Conservation (phyloP, 2,113 vertebrate genomes). For the Myrmecobius fasciatus region DNA sequence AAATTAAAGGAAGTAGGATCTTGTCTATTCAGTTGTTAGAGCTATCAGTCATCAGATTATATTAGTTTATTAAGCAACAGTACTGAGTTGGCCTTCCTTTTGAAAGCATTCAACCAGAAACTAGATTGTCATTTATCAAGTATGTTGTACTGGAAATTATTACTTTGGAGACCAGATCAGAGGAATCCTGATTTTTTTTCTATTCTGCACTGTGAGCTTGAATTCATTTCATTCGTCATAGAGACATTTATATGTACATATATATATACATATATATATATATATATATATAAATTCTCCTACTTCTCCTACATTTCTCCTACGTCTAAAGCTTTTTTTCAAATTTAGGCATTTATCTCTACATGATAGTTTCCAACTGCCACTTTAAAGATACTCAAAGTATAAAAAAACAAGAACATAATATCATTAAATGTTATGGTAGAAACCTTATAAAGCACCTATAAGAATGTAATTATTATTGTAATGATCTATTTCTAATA, state of each 20-base stretch:
- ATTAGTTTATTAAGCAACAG: background rate
- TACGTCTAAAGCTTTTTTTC: background rate
- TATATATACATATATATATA: no score
- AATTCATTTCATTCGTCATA: background rate
- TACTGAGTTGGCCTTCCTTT: background rate
- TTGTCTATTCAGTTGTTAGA: background rate
- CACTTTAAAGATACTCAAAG: background rate
- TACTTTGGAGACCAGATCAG: background rate
- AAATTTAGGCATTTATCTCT: background rate
- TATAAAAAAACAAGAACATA: background rate
- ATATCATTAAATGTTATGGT: background rate
- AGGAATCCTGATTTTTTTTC: background rate
- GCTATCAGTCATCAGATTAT: background rate
- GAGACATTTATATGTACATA: background rate
- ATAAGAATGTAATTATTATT: background rate
- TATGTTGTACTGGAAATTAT: background rate
- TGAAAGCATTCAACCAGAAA: background rate
- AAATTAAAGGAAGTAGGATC: background rate
- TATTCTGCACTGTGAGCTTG: background rate
- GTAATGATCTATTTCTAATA: constrained; percentile 17
- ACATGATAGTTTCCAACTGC: background rate
- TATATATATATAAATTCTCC: no score
- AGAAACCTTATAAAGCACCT: background rate
- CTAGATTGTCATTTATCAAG: background rate
- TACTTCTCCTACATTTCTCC: background rate